Evolutionary conservation across 2,113 vertebrate species (phyloP).

Genomic region (Solea solea): DNA sequence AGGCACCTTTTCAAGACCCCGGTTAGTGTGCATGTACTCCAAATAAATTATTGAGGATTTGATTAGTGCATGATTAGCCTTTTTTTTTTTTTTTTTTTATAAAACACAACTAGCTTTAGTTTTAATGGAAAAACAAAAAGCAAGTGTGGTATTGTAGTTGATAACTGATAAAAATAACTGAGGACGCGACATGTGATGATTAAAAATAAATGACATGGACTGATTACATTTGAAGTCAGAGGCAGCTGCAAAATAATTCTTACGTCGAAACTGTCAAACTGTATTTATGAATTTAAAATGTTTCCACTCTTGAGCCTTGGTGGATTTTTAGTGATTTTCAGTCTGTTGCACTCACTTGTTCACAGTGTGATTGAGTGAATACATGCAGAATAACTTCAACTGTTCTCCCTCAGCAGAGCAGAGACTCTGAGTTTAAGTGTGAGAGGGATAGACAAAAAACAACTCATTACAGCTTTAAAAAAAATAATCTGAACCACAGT

Average conservation of each 20-base stretch:
- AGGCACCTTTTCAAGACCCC: slow-evolving; percentile 23
- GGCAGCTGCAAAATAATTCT: slow-evolving; percentile 43
- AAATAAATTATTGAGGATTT: slow-evolving; percentile 33
- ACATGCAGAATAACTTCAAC: slow-evolving; percentile 5
- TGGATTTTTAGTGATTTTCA: neutral
- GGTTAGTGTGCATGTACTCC: slow-evolving; percentile 22
- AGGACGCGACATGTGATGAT: no score
- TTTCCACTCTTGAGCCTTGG: no score
- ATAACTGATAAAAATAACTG: slow-evolving; percentile 1
- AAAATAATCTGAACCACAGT: slow-evolving; percentile 18
- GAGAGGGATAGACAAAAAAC: neutral
- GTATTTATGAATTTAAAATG: no score
- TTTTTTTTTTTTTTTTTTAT: slow-evolving; percentile 19
- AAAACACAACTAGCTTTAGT: neutral
- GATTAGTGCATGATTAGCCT: neutral
- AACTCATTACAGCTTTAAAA: slow-evolving; percentile 27
- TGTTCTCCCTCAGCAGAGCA: no score
- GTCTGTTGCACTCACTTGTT: neutral
- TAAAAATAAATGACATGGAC: slow-evolving; percentile 1
- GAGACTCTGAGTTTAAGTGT: neutral
- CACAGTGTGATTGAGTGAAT: neutral
- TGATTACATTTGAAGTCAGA: slow-evolving; percentile 6
- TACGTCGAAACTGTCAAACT: neutral
- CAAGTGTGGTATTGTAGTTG: slow-evolving; percentile 7
- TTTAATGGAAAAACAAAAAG: slow-evolving; percentile 10